Conservation (phyloP, 2,113 vertebrate genomes). For the Lipophrys pholis region DNA sequence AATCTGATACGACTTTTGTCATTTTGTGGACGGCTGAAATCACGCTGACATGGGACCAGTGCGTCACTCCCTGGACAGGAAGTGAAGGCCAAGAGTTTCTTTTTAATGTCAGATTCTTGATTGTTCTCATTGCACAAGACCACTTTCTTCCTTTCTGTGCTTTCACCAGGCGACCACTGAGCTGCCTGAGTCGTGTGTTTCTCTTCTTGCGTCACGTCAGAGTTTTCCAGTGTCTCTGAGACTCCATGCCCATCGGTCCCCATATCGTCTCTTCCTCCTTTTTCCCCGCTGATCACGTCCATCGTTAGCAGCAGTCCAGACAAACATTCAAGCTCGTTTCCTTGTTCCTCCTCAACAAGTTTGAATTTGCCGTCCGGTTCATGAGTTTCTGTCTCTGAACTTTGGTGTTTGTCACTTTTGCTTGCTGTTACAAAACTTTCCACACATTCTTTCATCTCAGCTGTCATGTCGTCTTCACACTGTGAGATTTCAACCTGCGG, state of each 20-base stretch:
- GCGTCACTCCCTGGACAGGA: constrained; percentile 45
- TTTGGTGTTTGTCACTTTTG: too few species aligned
- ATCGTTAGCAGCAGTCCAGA: not conserved
- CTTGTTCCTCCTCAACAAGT: not conserved
- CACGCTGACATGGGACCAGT: constrained; percentile 55
- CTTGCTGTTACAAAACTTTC: too few species aligned
- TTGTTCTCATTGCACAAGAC: not conserved
- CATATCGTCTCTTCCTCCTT: constrained; percentile 2
- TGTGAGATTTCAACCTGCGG: constrained; percentile 7
- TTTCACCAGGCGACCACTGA: constrained; percentile 11
- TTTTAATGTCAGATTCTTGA: constrained; percentile 13
- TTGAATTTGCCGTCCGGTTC: not conserved
- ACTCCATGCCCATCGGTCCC: not conserved
- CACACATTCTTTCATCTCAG: constrained; percentile 1
- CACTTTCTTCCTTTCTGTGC: constrained; percentile 6
- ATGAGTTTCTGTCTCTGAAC: not conserved
- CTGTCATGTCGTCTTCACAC: not conserved
- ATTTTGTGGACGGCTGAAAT: constrained; percentile 42
- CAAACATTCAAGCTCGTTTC: not conserved
- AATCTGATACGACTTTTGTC: constrained; percentile 39
- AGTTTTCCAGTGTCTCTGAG: not conserved
- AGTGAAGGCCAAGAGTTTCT: not conserved
- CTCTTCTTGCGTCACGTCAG: constrained; percentile 11
- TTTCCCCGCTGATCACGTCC: not conserved
- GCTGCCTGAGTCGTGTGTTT: constrained; percentile 7